Evolutionary conservation across 92 coral and sea anemone species (phyloP), one percentile per base, ranked within the genome.

Genomic region (Actinernus sp.): DNA sequence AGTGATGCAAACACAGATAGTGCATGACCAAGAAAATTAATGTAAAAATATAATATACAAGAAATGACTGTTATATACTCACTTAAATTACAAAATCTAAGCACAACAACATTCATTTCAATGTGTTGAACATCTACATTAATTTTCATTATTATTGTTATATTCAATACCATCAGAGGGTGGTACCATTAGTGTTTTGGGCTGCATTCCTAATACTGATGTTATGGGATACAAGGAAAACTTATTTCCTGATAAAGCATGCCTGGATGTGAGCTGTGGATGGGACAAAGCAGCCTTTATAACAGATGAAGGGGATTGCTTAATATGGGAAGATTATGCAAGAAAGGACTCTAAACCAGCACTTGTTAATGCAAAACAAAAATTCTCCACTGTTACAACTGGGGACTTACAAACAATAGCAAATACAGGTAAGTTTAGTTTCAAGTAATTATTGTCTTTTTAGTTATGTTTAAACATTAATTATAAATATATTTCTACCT

Each of bases 201-300:
- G 97, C 31, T 85, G 86, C 85, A 75, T 71, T 21, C 92, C 86
- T 21, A 83, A 77, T 40, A 47, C 45, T 22, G 61, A 49, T 10
- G 13, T 31, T 6, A 25, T 57, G 30, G 92, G 80, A 14, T 44
- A 30, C 24, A 28, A 49, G 37, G 69, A 60, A 27, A 47, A 71
- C 55, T 60, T 86, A 3, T 55, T 90, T 34, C 76, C 92, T 57
- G 89, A 21, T 32, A 57, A 41, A 31, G 22, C 29, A 33, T 53
- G 80, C 16, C 58, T 61, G 30, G 89, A 81, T 31, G 58, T 69
- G 21, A 55, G 72, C 23, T 75, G 83, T 36, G 27, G 62, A 39
- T 80, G 92, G 90, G 70, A 72, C 48, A 79, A 72, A 61, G 49
- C 81, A 25, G 61, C 79, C 16, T 55, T 87, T 41, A 56, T 87